Base-by-base conservation (phyloP, 2,797 vertebrate genomes). In the Lacerta viridis region DNA sequence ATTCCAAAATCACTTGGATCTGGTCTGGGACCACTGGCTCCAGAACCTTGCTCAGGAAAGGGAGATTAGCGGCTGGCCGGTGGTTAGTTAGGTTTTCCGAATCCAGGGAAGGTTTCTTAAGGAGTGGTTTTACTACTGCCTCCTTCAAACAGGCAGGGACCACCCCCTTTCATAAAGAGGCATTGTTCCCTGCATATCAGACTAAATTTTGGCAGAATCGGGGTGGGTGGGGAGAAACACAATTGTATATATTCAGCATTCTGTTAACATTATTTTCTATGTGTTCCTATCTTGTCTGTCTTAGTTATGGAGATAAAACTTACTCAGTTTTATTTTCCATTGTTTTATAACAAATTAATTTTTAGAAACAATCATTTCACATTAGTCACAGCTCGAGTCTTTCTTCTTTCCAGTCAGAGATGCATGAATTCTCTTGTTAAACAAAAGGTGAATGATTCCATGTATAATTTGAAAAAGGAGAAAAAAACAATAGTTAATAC, bases 361-460 rank as follows among this genome's bases (percentile, higher is more conserved):
- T 94, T 92, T 86, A 93, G 93, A 95, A 93, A 92, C 71, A 6
- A 91, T 88, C 86, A 84, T 13, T 91, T 94, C 89, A 89, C 93
- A 84, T 93, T 94, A 94, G 83, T 91, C 87, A 85, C 33, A 94
- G 61, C 91, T 94, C 90, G 87, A 29, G 89, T 93, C 90, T 93
- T 94, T 93, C 89, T 93, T 93, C 90, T 87, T 86, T 79, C 64
- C 5, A 84, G 88, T 86, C 86, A 92, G 86, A 92, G 88, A 92
- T 68, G 82, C 91, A 79, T 93, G 87, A 94, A 95, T 93, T 91
- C 90, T 88, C 91, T 88, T 55, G 61, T 74, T 92, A 94, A 93
- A 96, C 92, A 96, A 94, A 96, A 94, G 95, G 95, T 80, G 90
- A 89, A 92, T 68, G 84, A 85, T 83, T 93, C 92, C 0, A 59